These are phyloP conservation scores for Mesocricetus auratus DNA, from an alignment of 2,113 vertebrate species.

Conservation along the genomic window DNA sequence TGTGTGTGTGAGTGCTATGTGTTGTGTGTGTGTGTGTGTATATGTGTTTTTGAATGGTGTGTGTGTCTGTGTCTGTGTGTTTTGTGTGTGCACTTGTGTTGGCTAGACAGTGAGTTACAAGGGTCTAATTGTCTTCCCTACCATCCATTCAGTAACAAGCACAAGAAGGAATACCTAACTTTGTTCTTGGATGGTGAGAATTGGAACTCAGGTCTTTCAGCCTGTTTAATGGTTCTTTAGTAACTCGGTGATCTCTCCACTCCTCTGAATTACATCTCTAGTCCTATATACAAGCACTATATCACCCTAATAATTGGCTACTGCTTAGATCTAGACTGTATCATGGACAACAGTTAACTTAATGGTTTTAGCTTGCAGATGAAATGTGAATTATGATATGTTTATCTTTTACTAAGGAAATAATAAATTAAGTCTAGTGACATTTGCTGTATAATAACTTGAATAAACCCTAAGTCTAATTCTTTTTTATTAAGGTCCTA, in stretches of 20 bases:
- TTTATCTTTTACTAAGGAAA: slow-evolving; percentile 4
- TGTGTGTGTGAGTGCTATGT: background rate
- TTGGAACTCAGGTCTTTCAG: background rate
- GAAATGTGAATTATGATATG: background rate
- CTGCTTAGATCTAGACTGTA: background rate
- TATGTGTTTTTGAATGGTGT: background rate
- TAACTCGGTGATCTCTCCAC: no score
- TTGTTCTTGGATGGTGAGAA: background rate
- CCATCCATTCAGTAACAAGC: no score
- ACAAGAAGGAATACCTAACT: background rate
- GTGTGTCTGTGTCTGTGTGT: background rate
- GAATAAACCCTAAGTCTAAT: background rate
- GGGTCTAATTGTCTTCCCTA: background rate
- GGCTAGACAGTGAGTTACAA: background rate
- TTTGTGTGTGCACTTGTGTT: background rate
- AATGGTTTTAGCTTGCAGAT: background rate
- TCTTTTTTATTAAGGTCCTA: background rate
- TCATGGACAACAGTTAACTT: background rate
- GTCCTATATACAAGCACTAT: background rate
- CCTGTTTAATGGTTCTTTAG: background rate
- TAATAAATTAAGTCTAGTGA: background rate
- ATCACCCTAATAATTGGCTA: background rate
- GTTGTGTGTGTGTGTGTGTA: background rate
- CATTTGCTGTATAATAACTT: background rate
- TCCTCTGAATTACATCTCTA: background rate